Conservation (phyloP, 2,113 vertebrate genomes). For the Scatophagus argus region DNA sequence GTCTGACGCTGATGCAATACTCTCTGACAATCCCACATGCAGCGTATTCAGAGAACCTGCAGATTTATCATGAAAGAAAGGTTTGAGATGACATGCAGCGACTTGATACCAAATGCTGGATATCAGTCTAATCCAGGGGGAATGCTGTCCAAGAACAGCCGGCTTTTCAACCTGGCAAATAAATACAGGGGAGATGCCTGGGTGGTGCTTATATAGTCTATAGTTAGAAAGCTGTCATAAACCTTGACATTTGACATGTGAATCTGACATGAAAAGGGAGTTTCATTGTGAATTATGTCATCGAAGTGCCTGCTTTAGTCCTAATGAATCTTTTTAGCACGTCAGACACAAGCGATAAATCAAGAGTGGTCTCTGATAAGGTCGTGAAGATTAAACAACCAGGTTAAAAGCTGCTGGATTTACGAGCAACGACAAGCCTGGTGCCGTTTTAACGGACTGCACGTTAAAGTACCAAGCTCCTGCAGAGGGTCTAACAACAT, state of each 20-base stretch:
- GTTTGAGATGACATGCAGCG: constrained; percentile 52
- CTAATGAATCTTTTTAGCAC: constrained; percentile 66
- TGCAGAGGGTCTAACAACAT: constrained; percentile 8
- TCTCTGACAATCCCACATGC: constrained; percentile 24
- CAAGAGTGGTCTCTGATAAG: constrained; percentile 28
- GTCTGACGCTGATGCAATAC: constrained; percentile 52
- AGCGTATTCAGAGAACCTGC: constrained; percentile 37
- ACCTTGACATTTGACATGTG: constrained; percentile 81
- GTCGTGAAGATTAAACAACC: constrained; percentile 26
- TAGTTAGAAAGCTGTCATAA: constrained; percentile 79
- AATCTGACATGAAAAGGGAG: constrained; percentile 62
- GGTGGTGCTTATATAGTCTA: constrained; percentile 64
- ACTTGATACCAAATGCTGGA: constrained; percentile 59
- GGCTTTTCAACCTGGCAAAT: constrained; percentile 66
- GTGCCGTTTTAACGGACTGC: background rate
- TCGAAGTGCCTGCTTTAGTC: constrained; percentile 44
- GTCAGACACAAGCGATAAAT: constrained; percentile 49
- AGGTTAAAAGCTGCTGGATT: constrained; percentile 44
- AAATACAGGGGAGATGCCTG: constrained; percentile 73
- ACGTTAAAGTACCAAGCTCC: background rate
- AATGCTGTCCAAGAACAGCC: constrained; percentile 71
- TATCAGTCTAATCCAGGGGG: constrained; percentile 75
- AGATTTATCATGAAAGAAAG: constrained; percentile 53
- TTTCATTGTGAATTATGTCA: constrained; percentile 59
- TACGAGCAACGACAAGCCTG: constrained; percentile 8